These are phyloP conservation scores for Cremastobaeus sp. DNA, from an alignment of 2,888 invertebrate species.

Conservation along the genomic window DNA sequence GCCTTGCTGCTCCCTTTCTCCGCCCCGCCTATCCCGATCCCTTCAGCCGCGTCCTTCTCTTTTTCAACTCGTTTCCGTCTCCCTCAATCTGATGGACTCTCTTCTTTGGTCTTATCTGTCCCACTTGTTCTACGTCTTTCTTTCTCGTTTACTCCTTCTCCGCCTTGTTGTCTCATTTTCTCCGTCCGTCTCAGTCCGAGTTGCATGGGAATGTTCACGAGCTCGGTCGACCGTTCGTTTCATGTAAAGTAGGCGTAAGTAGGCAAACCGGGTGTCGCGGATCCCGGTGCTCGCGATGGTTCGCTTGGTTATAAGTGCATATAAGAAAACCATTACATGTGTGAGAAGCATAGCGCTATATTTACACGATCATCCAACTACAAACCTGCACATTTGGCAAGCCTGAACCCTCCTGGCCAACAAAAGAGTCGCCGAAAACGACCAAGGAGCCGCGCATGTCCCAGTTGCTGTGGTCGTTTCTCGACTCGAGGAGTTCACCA, in stretches of 20 bases:
- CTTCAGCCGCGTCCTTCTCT: slow-evolving; percentile 23
- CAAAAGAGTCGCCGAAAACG: too few relatives aligned
- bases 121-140: neutral
- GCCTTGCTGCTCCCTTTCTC: slow-evolving; percentile 35
- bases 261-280: slow-evolving; percentile 74
- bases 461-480: too few relatives aligned
- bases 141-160: slow-evolving; percentile 2
- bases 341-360: slow-evolving; percentile 38
- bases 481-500: too few relatives aligned
- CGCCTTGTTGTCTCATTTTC: slow-evolving; percentile 15
- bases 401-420: too few relatives aligned
- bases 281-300: slow-evolving; percentile 59
- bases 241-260: slow-evolving; percentile 73
- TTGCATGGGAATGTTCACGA: slow-evolving; percentile 66
- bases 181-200: slow-evolving; percentile 47
- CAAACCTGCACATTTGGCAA: neutral
- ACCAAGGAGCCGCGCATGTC: too few relatives aligned
- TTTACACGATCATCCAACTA: slow-evolving; percentile 45
- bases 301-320: slow-evolving; percentile 57
- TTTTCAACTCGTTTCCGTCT: neutral
- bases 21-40: slow-evolving; percentile 40
- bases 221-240: slow-evolving; percentile 68
- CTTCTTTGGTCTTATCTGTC: slow-evolving; percentile 1
- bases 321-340: slow-evolving; percentile 48
- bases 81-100: neutral